These are phyloP conservation scores for Diadophis punctatus DNA, from an alignment of 2,113 vertebrate genomes.

Conservation along the genomic window DNA sequence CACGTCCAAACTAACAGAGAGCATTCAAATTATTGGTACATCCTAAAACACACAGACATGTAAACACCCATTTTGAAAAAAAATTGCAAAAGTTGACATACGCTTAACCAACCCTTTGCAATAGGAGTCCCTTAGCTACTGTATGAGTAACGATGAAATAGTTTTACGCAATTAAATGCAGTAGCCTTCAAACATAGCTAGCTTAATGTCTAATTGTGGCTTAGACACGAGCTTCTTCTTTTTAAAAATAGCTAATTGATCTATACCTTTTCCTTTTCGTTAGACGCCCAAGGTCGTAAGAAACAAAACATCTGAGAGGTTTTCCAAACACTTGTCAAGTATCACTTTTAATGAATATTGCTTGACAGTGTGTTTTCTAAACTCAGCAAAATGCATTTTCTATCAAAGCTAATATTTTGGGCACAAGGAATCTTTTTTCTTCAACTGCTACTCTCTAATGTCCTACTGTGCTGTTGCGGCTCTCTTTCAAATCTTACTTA, in stretches of 20 bases:
- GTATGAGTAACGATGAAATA: constrained; percentile 46
- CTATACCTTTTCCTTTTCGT: not conserved
- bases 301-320: constrained; percentile 29
- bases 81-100: constrained; percentile 21
- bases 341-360: not conserved
- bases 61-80: not conserved
- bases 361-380: constrained; percentile 30
- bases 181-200: constrained; percentile 34
- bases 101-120: constrained; percentile 45
- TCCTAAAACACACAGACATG: constrained; percentile 21
- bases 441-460: not conserved
- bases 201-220: constrained; percentile 10
- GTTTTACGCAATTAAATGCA: constrained; percentile 48
- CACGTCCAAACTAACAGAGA: constrained; percentile 21
- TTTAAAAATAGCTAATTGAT: constrained; percentile 33
- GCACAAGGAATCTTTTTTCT: not conserved
- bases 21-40: constrained; percentile 34
- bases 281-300: not conserved
- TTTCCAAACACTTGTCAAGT: not conserved
- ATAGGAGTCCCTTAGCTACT: constrained; percentile 41
- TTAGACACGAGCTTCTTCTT: not conserved
- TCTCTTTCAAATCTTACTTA: not conserved
- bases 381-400: constrained; percentile 8
- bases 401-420: not conserved
- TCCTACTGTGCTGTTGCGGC: not conserved